Evolutionary conservation across 2,888 invertebrate species (phyloP).

Genomic region (Parasteatoda lunata): DNA sequence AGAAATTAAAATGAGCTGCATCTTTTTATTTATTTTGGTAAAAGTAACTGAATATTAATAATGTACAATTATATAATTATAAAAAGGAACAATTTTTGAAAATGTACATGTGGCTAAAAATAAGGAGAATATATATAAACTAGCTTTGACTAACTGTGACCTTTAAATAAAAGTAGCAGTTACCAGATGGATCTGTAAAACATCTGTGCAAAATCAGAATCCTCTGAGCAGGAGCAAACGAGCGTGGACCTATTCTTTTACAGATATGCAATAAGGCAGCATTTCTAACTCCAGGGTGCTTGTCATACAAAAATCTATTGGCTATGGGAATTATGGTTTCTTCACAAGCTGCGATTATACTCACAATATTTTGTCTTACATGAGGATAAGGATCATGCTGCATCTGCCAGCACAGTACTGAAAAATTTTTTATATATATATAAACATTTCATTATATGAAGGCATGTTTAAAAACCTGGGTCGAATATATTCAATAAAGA

Average conservation of each 20-base stretch:
- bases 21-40: too few species aligned
- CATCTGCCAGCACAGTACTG: slow-evolving; percentile 53
- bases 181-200: slow-evolving; percentile 48
- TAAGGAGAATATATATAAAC: too few species aligned
- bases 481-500: too few species aligned
- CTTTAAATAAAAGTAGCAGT: not conserved
- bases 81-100: too few species aligned
- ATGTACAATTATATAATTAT: too few species aligned
- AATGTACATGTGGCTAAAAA: too few species aligned
- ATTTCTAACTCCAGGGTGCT: slow-evolving; percentile 46
- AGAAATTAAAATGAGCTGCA: too few species aligned
- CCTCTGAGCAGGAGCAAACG: slow-evolving; percentile 34
- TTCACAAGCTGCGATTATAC: slow-evolving; percentile 59
- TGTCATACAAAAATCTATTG: slow-evolving; percentile 46
- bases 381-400: slow-evolving; percentile 49
- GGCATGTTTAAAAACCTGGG: too few species aligned
- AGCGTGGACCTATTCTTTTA: slow-evolving; percentile 41
- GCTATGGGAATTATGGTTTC: slow-evolving; percentile 49
- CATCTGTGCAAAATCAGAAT: slow-evolving; percentile 49
- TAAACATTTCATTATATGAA: too few species aligned
- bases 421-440: too few species aligned
- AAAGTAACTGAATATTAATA: too few species aligned
- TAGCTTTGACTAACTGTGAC: too few species aligned
- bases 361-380: slow-evolving; percentile 46
- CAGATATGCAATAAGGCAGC: slow-evolving; percentile 56